Evolutionary conservation across 2,797 vertebrate genomes (phyloP), one percentile per base, ranked within the genome.

Genomic region (Cynopterus sphinx): DNA sequence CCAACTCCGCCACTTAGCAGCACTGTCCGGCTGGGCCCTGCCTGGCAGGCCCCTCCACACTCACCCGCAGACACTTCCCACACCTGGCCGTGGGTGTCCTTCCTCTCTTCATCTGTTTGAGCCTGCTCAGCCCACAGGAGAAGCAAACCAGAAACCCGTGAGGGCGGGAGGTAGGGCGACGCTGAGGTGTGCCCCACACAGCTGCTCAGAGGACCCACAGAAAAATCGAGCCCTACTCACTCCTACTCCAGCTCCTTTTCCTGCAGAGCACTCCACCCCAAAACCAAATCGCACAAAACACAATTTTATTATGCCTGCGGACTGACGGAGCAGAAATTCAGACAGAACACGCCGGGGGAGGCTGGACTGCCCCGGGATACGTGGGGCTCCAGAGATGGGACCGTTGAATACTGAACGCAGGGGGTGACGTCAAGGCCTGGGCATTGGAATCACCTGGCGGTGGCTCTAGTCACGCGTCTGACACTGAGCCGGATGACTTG

Each of bases 61-160:
- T 8, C 7, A 28, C 4, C 67, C 46, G 4, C 55, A 74, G 31
- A 33, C 61, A 4, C 28, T 15, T 33, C 75, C 17, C 41, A 4
- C 2, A 13, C 28, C 26, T 19, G 2, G 9, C 26, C 0, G 0
- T 1, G 12, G 51, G 61, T 13, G 70, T 33, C 53, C 49, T 65
- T 57, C 55, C 57, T 87, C 63, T 39, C 39, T 11, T 49, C 49
- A 49, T 33, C 2, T 7, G 33, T 33, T 24, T 2, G 4, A 51
- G 28, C 1, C 1, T 43, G 4, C 36, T 81, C 8, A 0, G 63
- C 53, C 73, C n/a, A 41, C 26, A 0, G 2, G 15, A 57, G 26
- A 28, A 19, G 36, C 15, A 26, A 61, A 53, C 43, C 36, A 7
- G 46, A 65, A 81, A 16, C 31, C 24, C 2, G 1, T 2, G 17